phyloP scores from a whole-genome alignment of 2,888 invertebrate species.

The Limnephilus auricula region DNA sequence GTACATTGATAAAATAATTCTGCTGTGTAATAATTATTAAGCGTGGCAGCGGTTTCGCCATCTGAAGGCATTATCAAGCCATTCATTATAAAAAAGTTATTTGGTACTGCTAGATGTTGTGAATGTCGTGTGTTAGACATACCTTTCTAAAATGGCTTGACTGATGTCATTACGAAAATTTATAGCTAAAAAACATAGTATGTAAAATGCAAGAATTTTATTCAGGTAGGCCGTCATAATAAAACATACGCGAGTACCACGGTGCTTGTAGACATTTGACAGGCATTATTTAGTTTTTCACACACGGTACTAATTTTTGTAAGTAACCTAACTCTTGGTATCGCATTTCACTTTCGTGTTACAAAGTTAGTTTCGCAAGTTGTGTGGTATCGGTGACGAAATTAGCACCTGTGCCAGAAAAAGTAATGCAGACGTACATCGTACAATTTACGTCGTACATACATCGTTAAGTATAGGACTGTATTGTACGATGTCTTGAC shows the following conservation, averaged over 20 bases:
- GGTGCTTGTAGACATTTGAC: not conserved
- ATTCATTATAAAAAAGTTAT: too few species aligned
- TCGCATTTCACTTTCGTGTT: not conserved
- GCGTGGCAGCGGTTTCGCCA: too few species aligned
- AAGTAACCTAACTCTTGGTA: not conserved
- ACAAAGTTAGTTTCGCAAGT: not conserved
- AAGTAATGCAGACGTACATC: not conserved
- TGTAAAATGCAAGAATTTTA: not conserved
- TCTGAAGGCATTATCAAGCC: too few species aligned
- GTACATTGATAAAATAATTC: too few species aligned
- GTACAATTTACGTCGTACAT: too few species aligned
- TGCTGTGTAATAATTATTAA: too few species aligned
- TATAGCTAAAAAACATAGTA: not conserved
- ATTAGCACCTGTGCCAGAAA: constrained; percentile 32
- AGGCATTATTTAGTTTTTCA: not conserved
- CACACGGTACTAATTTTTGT: not conserved
- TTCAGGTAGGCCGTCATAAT: not conserved
- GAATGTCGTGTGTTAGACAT: not conserved
- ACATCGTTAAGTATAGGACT: not conserved
- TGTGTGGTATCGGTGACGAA: not conserved
- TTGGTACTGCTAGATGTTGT: not conserved
- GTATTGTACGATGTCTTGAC: too few species aligned
- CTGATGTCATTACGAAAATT: not conserved
- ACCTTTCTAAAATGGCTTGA: not conserved
- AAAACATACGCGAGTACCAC: not conserved